Base-by-base conservation (phyloP, 1,140 invertebrate species). In the Battus philenor region DNA sequence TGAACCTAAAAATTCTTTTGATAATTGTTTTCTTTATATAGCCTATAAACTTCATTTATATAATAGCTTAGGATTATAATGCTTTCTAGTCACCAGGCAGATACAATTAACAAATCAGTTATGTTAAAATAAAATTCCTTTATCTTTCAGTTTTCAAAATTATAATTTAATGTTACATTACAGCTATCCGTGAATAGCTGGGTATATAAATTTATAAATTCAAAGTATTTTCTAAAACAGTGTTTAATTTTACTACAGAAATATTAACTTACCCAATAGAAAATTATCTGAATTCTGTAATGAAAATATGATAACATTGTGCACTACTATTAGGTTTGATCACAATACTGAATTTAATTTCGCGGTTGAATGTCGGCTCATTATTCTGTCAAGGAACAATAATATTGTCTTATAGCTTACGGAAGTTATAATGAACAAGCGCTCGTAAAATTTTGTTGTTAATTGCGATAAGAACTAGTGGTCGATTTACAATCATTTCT, bases 371-470 rank as follows among this genome's bases (percentile, higher is more conserved):
- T 41, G 50, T 38, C 38, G 32, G 45, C 44, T 50, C 50, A 31
- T 50, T 47, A 49, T 20, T 51, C 60, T 47, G 13, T 39, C 29
- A 59, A 57, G n/a, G 44, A 54, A 57, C 13, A 43, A 9, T 43
- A 52, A 33, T 46, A 24, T 39, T 57, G 59, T 67, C 49, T 58
- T 45, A 39, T 55, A 65, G 66, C 52, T 66, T 69, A 55, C 41
- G 36, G 49, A 72, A 64, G 50, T 59, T 50, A 61, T 54, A 68
- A 71, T 64, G 64, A 53, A 69, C 63, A 68, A 67, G 32, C 36
- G 59, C 47, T 78, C 70, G 62, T 76, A 61, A 77, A 77, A 63
- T 47, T 50, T 46, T 50, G 48, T 64, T 74, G 56, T 54, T 47
- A 54, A 55, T 55, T 50, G 41, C 44, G 64, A 72, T 68, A 68